phyloP scores from a whole-genome alignment of 2,797 vertebrate genomes.

The Aphelocoma californica region DNA sequence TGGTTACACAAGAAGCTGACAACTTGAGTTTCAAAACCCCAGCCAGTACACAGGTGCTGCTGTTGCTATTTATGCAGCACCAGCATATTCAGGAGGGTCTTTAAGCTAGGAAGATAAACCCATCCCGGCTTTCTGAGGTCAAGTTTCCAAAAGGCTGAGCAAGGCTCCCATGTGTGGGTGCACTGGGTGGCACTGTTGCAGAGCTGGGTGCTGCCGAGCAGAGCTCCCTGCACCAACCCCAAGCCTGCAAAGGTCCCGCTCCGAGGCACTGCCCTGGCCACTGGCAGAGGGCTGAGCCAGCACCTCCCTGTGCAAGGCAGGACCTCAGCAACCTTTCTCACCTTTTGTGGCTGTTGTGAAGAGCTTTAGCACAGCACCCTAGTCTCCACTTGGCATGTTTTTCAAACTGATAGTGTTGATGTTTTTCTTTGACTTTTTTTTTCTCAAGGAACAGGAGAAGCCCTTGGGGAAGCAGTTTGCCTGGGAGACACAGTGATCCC shows the following conservation, averaged over 20 bases:
- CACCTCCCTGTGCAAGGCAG: not conserved
- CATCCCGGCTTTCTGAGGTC: not conserved
- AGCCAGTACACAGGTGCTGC: not conserved
- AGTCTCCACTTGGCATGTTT: not conserved
- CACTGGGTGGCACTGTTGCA: not conserved
- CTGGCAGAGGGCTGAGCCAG: not conserved
- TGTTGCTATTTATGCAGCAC: not conserved
- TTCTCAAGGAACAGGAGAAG: not conserved
- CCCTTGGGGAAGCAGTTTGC: not conserved
- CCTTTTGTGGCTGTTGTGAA: not conserved
- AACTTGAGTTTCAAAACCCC: not conserved
- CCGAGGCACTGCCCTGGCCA: not conserved
- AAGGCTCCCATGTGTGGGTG: not conserved
- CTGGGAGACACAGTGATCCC: not conserved
- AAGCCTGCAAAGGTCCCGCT: no score
- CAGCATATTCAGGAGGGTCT: accelerated
- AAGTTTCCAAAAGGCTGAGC: not conserved
- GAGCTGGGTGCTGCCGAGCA: not conserved
- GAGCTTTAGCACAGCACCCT: not conserved
- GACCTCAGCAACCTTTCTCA: not conserved
- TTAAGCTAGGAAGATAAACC: not conserved
- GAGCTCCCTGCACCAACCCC: not conserved
- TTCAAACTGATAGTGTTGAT: not conserved
- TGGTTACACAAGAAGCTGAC: not conserved
- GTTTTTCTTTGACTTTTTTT: not conserved